These are phyloP conservation scores for Castor canadensis DNA, from an alignment of 2,113 vertebrate species.

Conservation along the genomic window DNA sequence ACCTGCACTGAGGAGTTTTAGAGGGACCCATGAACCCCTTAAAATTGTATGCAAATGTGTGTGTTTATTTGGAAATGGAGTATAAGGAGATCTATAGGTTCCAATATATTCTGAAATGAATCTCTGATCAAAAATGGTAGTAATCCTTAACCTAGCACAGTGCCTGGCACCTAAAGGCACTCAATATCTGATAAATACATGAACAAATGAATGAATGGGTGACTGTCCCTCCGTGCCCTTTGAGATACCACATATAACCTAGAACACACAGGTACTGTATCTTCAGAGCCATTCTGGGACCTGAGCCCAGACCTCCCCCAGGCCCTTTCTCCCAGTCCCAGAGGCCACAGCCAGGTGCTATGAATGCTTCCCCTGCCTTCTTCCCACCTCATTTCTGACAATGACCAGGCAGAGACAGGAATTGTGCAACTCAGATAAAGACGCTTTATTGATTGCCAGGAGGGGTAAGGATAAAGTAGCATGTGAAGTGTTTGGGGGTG, in stretches of 20 bases:
- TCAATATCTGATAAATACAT: not conserved
- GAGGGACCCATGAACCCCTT: not conserved
- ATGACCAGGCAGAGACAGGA: constrained; percentile 52
- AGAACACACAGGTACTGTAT: not conserved
- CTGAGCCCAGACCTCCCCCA: constrained; percentile 28
- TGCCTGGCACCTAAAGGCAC: not conserved
- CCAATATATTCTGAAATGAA: not conserved
- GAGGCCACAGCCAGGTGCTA: constrained; percentile 47
- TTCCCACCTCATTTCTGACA: constrained; percentile 35
- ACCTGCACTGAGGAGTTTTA: not conserved
- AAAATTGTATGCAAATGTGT: not conserved
- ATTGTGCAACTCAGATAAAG: constrained; percentile 65
- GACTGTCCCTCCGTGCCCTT: not conserved
- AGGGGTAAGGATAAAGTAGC: constrained; percentile 19
- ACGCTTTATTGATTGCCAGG: constrained; percentile 82
- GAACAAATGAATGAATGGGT: not conserved
- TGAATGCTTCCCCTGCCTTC: not conserved
- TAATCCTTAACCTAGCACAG: not conserved
- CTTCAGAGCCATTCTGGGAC: not conserved
- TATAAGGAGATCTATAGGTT: not conserved
- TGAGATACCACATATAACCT: not conserved
- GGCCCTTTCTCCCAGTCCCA: constrained; percentile 54
- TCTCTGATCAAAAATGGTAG: not conserved
- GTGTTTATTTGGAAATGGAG: not conserved
- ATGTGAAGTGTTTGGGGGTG: not conserved